phyloP scores from a whole-genome alignment of 2,113 vertebrate species.

The Zosterops hypoxanthus region DNA sequence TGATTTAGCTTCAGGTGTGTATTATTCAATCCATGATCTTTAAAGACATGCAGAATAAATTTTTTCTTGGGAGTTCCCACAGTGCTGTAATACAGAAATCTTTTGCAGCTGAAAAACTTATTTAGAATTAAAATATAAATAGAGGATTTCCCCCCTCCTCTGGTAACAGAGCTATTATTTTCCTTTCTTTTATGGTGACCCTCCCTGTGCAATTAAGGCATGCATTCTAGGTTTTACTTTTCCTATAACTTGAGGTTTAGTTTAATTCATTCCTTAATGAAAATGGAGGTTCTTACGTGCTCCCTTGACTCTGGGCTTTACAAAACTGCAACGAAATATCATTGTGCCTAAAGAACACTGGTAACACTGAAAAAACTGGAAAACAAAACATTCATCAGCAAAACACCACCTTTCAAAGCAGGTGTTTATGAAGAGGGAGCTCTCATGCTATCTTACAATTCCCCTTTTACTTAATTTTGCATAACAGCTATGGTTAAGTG shows the following conservation, averaged over 20 bases:
- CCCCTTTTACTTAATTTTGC: background rate
- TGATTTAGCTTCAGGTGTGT: background rate
- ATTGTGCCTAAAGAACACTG: background rate
- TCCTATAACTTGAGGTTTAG: background rate
- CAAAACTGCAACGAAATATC: background rate
- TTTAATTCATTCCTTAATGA: background rate
- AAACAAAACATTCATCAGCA: background rate
- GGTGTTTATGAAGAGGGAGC: background rate
- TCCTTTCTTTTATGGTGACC: background rate
- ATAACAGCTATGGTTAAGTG: background rate
- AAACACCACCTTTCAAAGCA: background rate
- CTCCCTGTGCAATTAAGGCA: background rate
- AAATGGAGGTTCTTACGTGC: background rate
- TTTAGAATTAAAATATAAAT: background rate
- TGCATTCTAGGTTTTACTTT: background rate
- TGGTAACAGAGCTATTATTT: background rate
- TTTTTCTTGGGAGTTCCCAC: background rate
- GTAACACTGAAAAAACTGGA: background rate
- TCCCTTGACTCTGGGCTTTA: background rate
- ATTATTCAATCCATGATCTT: background rate
- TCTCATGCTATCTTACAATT: background rate
- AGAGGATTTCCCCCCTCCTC: rapidly evolving
- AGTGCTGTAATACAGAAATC: background rate
- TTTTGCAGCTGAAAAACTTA: background rate
- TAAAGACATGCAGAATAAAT: background rate